phyloP scores from a whole-genome alignment of 1,140 invertebrate species.

The Listronotus bonariensis region DNA sequence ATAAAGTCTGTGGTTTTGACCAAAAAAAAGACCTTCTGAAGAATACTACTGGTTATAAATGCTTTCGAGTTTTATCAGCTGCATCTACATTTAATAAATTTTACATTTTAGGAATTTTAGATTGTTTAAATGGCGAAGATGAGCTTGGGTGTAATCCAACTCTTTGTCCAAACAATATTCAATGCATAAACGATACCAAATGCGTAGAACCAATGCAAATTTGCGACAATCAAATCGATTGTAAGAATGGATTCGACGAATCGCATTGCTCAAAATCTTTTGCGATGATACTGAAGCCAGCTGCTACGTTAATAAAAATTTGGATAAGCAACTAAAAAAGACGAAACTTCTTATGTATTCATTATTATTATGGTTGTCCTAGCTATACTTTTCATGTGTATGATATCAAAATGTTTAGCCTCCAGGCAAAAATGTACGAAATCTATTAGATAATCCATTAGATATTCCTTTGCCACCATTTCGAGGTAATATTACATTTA shows the following conservation, averaged over 20 bases:
- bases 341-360: constrained; percentile 1
- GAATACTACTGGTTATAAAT: too few species aligned
- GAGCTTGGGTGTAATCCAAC: constrained; percentile 30
- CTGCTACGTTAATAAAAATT: background rate
- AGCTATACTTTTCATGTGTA: constrained; percentile 13
- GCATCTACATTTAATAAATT: too few species aligned
- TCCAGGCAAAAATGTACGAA: constrained; percentile 6
- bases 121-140: constrained; percentile 39
- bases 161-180: constrained; percentile 30
- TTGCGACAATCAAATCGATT: constrained; percentile 35
- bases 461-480: constrained; percentile 28
- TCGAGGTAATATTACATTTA: constrained; percentile 15
- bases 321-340: background rate
- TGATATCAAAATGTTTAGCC: constrained; percentile 9
- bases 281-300: background rate
- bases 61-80: too few species aligned
- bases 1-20: too few species aligned
- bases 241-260: constrained; percentile 34
- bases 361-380: constrained; percentile 2
- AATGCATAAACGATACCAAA: constrained; percentile 23
- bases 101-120: constrained; percentile 12
- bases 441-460: constrained; percentile 8
- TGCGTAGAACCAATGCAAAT: constrained; percentile 31
- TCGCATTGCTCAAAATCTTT: constrained; percentile 14
- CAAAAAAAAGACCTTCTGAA: too few species aligned